phyloP scores from a whole-genome alignment of 2,888 invertebrate species.

The Folsomia candida region DNA sequence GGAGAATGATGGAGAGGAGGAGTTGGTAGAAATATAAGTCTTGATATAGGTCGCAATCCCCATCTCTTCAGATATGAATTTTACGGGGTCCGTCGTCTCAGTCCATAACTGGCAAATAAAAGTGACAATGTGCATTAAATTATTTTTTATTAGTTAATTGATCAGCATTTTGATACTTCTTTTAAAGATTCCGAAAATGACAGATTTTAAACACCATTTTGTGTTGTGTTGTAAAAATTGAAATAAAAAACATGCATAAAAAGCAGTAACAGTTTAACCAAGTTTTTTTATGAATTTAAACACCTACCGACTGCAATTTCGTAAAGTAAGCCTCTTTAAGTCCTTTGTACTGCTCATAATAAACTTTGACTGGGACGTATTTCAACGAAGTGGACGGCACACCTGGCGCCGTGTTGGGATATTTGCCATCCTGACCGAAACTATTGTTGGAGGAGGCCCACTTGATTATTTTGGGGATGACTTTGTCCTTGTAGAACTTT shows the following conservation, averaged over 20 bases:
- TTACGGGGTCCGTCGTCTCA: constrained; percentile 87
- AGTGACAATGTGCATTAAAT: too few species aligned
- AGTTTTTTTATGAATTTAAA: too few species aligned
- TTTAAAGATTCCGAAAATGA: too few species aligned
- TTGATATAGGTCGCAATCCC: constrained; percentile 85
- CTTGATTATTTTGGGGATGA: constrained; percentile 64
- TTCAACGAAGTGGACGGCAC: constrained; percentile 60
- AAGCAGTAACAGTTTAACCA: too few species aligned
- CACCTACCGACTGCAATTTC: constrained; percentile 66
- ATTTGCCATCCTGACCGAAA: constrained; percentile 53
- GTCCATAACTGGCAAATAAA: constrained; percentile 71
- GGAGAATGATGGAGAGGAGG: constrained; percentile 56
- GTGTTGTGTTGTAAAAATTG: too few species aligned
- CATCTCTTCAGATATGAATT: constrained; percentile 94
- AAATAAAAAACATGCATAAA: neutral
- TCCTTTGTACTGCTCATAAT: constrained; percentile 68
- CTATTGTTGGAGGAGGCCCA: constrained; percentile 58
- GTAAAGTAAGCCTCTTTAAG: constrained; percentile 77
- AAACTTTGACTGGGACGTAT: constrained; percentile 67
- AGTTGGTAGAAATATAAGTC: constrained; percentile 56
- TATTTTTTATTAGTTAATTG: too few species aligned
- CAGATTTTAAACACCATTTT: too few species aligned
- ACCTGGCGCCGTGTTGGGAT: neutral
- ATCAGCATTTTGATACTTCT: too few species aligned
- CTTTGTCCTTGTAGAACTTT: constrained; percentile 61